These are phyloP conservation scores for Trichonephila inaurata DNA, from an alignment of 1,140 invertebrate species.

Conservation along the genomic window DNA sequence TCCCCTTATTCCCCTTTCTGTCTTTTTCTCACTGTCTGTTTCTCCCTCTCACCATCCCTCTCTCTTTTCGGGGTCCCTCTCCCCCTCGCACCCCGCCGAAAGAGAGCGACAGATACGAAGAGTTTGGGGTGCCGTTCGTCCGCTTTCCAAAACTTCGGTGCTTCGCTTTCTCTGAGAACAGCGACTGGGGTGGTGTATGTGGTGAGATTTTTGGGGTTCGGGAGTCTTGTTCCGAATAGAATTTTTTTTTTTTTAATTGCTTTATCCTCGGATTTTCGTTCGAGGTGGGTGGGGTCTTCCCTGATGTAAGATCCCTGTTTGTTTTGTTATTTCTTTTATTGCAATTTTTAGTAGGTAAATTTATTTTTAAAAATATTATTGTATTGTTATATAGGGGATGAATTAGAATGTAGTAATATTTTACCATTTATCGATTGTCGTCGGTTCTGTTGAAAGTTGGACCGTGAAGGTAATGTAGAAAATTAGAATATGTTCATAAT, in stretches of 20 bases:
- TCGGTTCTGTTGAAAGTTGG: too few relatives aligned
- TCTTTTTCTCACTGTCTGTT: conserved; percentile 38
- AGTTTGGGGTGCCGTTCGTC: not conserved
- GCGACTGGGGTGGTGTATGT: conserved; percentile 14
- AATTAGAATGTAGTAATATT: too few relatives aligned
- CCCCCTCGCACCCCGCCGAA: not conserved
- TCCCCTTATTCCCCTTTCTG: conserved; percentile 46
- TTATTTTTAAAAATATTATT: too few relatives aligned
- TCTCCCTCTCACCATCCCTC: conserved; percentile 7
- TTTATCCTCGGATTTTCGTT: not conserved
- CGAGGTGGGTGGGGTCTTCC: not conserved
- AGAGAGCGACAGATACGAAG: not conserved
- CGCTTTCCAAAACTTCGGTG: conserved; percentile 54
- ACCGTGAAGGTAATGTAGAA: too few relatives aligned
- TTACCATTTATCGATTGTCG: too few relatives aligned
- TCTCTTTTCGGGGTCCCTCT: not conserved
- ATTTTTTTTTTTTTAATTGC: not conserved
- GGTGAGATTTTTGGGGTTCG: not conserved
- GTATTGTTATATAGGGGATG: too few relatives aligned
- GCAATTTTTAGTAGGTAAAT: too few relatives aligned
- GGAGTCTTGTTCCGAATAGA: not conserved
- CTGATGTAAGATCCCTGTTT: not conserved
- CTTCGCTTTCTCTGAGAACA: conserved; percentile 27
- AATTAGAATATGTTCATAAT: too few relatives aligned
- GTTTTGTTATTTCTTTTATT: not conserved